phyloP scores from a whole-genome alignment of 2,888 invertebrate species.

The Lepidocyrtinus sp. region DNA sequence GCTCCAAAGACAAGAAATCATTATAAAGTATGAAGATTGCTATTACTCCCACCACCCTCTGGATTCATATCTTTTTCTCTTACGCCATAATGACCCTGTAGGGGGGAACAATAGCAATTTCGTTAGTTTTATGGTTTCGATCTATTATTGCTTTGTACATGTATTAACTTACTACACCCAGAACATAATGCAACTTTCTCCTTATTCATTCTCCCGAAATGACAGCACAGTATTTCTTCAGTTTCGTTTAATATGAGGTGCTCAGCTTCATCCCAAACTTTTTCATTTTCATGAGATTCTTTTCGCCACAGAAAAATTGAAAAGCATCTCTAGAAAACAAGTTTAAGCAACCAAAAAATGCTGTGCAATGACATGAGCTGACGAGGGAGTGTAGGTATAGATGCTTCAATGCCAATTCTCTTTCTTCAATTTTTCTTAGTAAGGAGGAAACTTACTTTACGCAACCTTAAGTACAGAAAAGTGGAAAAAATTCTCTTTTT shows the following conservation, averaged over 20 bases:
- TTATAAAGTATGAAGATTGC: no score
- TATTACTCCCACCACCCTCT: background rate
- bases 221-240: background rate
- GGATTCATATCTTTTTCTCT: constrained; percentile 16
- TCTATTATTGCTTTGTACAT: background rate
- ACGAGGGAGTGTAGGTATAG: constrained; percentile 6
- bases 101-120: constrained; percentile 51
- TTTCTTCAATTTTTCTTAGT: background rate
- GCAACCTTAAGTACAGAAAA: constrained; percentile 15
- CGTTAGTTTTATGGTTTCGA: constrained; percentile 45
- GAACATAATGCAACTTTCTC: background rate
- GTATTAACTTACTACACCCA: constrained; percentile 4
- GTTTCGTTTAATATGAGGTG: background rate
- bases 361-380: background rate
- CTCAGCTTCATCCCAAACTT: background rate
- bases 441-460: constrained; percentile 14
- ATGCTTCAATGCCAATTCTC: background rate
- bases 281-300: background rate
- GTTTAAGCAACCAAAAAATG: background rate
- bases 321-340: background rate
- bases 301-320: background rate
- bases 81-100: constrained; percentile 39
- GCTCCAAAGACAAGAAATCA: no score
- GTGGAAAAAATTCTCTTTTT: constrained; percentile 26
- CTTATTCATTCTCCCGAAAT: background rate